Conservation (phyloP, 2,797 vertebrate species). For the Australoheros facetus region DNA sequence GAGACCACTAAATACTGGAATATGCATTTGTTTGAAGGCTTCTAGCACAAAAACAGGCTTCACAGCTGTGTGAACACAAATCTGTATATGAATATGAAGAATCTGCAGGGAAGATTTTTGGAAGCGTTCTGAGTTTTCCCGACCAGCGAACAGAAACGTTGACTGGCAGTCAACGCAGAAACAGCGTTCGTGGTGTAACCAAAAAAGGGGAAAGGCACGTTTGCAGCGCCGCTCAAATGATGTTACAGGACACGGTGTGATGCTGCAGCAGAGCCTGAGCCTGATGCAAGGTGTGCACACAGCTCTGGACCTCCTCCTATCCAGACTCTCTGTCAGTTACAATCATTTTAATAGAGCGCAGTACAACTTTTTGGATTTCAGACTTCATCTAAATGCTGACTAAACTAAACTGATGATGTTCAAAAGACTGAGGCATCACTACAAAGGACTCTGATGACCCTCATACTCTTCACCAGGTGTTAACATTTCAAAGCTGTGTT, state of each 20-base stretch:
- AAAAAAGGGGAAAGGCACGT: background rate
- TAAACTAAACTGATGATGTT: background rate
- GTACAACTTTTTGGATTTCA: background rate
- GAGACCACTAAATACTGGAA: background rate
- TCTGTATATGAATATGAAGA: background rate
- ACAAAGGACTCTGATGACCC: too few species aligned
- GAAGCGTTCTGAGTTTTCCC: too few species aligned
- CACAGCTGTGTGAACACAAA: background rate
- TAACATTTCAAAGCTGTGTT: background rate
- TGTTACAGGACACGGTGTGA: background rate
- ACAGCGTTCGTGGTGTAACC: too few species aligned
- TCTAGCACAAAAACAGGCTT: background rate
- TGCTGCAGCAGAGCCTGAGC: background rate
- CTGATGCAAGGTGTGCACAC: background rate
- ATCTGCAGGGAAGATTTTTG: too few species aligned
- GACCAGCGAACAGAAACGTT: too few species aligned
- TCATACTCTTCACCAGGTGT: background rate
- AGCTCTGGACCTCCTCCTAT: background rate
- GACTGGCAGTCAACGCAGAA: too few species aligned
- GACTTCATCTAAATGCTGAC: background rate
- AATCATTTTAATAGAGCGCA: too few species aligned
- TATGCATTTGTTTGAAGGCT: background rate
- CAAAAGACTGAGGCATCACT: background rate
- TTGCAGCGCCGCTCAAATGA: background rate
- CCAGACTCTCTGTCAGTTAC: background rate